Evolutionary conservation across 1,140 invertebrate species (phyloP).

Genomic region (Neuroterus valhalla): DNA sequence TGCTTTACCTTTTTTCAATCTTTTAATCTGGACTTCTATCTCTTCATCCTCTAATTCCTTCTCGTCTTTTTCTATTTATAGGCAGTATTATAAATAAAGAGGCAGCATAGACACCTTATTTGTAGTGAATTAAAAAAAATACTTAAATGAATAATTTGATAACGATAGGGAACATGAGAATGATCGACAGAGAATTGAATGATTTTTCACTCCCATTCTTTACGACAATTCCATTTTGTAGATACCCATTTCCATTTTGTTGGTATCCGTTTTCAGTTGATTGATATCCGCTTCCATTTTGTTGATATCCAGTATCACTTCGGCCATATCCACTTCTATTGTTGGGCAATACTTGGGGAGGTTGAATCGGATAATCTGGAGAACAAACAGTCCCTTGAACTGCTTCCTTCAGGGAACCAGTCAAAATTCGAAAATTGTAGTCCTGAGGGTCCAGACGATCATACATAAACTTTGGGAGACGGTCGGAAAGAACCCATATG

Average conservation of each 20-base stretch:
- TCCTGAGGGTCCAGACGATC: constrained; percentile 78
- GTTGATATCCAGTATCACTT: background rate
- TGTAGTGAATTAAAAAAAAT: background rate
- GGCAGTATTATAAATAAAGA: constrained; percentile 20
- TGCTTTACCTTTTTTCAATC: too few species aligned
- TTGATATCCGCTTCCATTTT: background rate
- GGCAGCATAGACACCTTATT: background rate
- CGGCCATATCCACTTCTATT: constrained; percentile 9
- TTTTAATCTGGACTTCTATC: too few species aligned
- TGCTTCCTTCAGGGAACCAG: constrained; percentile 79
- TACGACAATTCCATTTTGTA: background rate
- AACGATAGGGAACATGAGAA: background rate
- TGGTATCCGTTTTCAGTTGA: background rate
- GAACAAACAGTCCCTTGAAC: constrained; percentile 82
- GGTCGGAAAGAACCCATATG: constrained; percentile 85
- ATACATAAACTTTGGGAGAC: constrained; percentile 83
- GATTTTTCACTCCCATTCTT: background rate
- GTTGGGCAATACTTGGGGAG: constrained; percentile 8
- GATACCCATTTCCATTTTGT: background rate
- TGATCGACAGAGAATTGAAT: background rate
- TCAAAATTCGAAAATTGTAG: constrained; percentile 84
- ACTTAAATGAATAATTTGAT: constrained; percentile 12
- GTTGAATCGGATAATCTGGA: constrained; percentile 40
- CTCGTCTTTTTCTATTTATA: too few species aligned
- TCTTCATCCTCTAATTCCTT: too few species aligned